Conservation (phyloP, 2,888 invertebrate species). For the Tenodera sinensis region DNA sequence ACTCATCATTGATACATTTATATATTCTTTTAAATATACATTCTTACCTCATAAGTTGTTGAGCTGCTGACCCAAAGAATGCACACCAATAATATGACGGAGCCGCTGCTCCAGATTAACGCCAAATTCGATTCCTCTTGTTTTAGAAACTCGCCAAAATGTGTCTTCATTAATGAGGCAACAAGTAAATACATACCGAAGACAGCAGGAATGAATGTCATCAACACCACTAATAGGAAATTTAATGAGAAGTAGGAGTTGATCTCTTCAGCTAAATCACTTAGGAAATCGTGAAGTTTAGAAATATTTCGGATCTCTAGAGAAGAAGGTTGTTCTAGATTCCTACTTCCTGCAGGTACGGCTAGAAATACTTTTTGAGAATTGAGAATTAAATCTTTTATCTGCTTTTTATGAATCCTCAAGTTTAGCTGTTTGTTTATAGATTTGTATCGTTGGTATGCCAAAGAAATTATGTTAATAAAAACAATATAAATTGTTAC, state of each 20-base stretch:
- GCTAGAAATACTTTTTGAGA: too few species aligned
- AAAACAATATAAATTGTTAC: not conserved
- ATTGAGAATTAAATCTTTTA: not conserved
- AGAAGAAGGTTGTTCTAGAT: not conserved
- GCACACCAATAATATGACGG: not conserved
- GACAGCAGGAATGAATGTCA: not conserved
- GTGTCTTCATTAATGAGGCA: not conserved
- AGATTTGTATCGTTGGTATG: not conserved
- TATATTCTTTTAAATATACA: too few species aligned
- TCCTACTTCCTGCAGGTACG: too few species aligned
- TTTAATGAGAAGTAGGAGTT: not conserved
- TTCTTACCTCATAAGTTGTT: not conserved
- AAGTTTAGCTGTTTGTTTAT: not conserved
- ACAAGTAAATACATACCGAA: not conserved
- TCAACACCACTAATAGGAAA: not conserved
- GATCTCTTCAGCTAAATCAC: not conserved
- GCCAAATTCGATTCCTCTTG: rapidly evolving
- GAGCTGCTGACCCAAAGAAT: not conserved
- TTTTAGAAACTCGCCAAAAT: not conserved
- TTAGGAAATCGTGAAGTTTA: not conserved
- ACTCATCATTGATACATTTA: too few species aligned
- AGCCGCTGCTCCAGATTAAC: not conserved
- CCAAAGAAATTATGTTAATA: not conserved
- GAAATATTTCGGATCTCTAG: not conserved
- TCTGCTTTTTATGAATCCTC: not conserved